Evolutionary conservation across 2,797 vertebrate genomes (phyloP).

Genomic region (Myiotriccus ornatus): DNA sequence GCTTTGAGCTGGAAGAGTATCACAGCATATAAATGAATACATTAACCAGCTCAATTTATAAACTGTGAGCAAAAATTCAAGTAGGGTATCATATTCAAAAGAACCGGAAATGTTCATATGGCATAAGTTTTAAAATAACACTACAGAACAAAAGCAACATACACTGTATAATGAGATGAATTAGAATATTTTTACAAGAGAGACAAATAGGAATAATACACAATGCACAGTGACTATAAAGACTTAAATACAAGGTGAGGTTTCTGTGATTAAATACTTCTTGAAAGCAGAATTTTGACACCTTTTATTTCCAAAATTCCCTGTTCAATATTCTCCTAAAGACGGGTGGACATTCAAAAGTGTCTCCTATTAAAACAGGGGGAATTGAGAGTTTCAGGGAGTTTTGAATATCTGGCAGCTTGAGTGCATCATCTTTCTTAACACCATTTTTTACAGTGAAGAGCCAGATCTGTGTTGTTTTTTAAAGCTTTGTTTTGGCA

Average conservation of each 20-base stretch:
- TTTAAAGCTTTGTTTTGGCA: background rate
- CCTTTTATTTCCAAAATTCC: background rate
- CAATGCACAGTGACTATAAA: background rate
- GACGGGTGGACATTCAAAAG: background rate
- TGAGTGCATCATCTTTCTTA: background rate
- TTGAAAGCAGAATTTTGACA: background rate
- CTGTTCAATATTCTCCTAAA: background rate
- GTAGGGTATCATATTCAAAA: background rate
- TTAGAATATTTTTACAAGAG: background rate
- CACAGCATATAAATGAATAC: slow-evolving; percentile 13
- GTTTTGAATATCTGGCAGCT: background rate
- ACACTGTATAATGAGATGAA: background rate
- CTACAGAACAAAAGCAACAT: background rate
- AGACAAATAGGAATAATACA: background rate
- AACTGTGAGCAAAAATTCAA: slow-evolving; percentile 7
- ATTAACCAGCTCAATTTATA: slow-evolving; percentile 19
- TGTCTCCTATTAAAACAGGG: background rate
- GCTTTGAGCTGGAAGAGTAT: background rate
- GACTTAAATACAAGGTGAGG: background rate
- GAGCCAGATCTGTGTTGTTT: background rate
- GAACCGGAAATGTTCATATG: background rate
- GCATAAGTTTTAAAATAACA: background rate
- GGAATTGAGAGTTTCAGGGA: background rate
- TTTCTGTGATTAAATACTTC: background rate
- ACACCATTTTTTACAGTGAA: background rate